Conservation (phyloP, 1,140 invertebrate species). For the Drosophila nigromelanica region DNA sequence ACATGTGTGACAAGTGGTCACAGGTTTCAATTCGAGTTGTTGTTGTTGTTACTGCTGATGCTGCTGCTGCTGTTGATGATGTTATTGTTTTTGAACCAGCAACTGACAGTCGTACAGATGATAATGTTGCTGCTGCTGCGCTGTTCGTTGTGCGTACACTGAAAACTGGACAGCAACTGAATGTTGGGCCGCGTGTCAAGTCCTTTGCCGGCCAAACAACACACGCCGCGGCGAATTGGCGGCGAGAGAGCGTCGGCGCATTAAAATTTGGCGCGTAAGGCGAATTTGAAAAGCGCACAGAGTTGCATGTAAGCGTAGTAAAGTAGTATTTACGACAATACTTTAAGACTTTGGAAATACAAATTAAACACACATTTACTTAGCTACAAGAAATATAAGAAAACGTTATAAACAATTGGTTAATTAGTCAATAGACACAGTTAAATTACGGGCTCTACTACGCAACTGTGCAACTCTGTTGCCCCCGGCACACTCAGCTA, state of each 20-base stretch:
- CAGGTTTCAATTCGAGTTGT: slow-evolving; percentile 55
- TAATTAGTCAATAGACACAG: neutral
- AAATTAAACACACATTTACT: neutral
- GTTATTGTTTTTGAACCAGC: slow-evolving; percentile 28
- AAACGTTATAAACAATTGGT: neutral
- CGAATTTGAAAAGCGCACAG: slow-evolving; percentile 40
- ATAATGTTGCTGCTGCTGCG: slow-evolving; percentile 18
- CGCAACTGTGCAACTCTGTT: slow-evolving; percentile 14
- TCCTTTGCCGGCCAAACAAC: slow-evolving; percentile 63
- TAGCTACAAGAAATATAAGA: neutral
- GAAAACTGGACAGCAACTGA: slow-evolving; percentile 68
- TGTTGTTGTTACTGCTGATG: slow-evolving; percentile 44
- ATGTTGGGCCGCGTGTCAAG: slow-evolving; percentile 39
- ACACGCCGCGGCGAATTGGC: slow-evolving; percentile 25
- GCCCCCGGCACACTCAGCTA: neutral
- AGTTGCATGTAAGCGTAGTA: slow-evolving; percentile 55
- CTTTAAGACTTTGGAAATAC: neutral
- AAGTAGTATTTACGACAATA: neutral
- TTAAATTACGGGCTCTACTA: neutral
- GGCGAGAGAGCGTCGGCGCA: slow-evolving; percentile 61
- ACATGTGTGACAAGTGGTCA: slow-evolving; percentile 71
- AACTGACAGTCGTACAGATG: slow-evolving; percentile 15
- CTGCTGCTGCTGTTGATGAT: slow-evolving; percentile 22
- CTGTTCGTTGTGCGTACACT: slow-evolving; percentile 27
- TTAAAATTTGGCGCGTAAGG: slow-evolving; percentile 42